Evolutionary conservation across 2,797 vertebrate genomes (phyloP).

Genomic region (Protonibea diacanthus): DNA sequence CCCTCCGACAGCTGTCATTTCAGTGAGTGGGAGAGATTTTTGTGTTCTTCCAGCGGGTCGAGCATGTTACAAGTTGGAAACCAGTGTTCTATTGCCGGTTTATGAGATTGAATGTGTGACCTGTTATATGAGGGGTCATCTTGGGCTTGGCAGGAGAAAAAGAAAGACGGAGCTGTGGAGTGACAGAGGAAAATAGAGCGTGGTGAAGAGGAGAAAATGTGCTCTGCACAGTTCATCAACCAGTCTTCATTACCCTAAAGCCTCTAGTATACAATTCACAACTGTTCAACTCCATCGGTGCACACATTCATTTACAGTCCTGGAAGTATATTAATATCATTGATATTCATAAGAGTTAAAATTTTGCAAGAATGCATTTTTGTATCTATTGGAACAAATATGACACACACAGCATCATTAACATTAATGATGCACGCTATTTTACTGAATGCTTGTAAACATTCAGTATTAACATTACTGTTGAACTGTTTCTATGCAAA

Average conservation of each 20-base stretch:
- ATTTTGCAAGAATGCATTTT: constrained; percentile 1
- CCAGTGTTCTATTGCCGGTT: constrained; percentile 50
- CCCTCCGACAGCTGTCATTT: constrained; percentile 68
- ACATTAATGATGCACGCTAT: constrained; percentile 15
- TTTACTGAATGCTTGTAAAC: constrained; percentile 18
- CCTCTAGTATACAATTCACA: constrained; percentile 11
- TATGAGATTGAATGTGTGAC: constrained; percentile 61
- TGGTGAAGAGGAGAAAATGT: constrained; percentile 26
- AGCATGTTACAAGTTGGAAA: constrained; percentile 39
- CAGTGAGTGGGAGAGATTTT: constrained; percentile 50
- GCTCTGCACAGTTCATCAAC: constrained; percentile 20
- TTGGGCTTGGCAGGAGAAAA: constrained; percentile 30
- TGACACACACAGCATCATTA: constrained; percentile 7
- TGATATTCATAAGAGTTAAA: constrained; percentile 17
- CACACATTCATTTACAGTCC: constrained; percentile 11
- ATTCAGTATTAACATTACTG: constrained; percentile 18
- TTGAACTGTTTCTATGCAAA: constrained; percentile 17
- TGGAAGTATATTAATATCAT: constrained; percentile 18
- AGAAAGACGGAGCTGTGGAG: background rate
- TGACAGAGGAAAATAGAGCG: constrained; percentile 7
- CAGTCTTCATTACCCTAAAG: constrained; percentile 14
- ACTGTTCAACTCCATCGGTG: constrained; percentile 14
- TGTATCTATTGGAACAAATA: constrained; percentile 8
- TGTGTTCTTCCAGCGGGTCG: constrained; percentile 38
- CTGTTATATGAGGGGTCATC: constrained; percentile 41